These are phyloP conservation scores for Thunnus albacares DNA, from an alignment of 2,797 vertebrate species.

Conservation along the genomic window DNA sequence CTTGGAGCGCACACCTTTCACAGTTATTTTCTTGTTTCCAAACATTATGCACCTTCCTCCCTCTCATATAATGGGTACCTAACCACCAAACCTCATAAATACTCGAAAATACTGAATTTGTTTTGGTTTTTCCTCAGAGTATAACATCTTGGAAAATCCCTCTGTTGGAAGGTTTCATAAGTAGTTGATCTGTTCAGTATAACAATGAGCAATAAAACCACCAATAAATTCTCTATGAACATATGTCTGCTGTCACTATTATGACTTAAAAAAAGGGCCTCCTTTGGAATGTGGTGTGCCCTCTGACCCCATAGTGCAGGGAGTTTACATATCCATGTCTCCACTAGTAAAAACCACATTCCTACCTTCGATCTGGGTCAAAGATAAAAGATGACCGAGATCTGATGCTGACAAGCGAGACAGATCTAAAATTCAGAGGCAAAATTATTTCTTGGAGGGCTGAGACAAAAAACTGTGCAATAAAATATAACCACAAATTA, in stretches of 20 bases:
- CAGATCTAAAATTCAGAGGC: constrained; percentile 47
- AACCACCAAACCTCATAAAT: neutral
- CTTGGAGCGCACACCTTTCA: neutral
- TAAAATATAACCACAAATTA: constrained; percentile 34
- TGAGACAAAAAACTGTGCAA: neutral
- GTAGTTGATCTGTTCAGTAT: constrained; percentile 28
- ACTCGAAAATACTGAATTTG: neutral
- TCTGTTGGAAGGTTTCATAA: constrained; percentile 10
- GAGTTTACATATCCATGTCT: constrained; percentile 80
- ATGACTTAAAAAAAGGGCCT: constrained; percentile 61
- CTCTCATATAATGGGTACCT: neutral
- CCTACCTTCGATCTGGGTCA: constrained; percentile 76
- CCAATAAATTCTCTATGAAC: constrained; percentile 44
- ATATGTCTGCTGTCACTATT: constrained; percentile 60
- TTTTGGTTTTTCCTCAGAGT: neutral
- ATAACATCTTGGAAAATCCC: neutral
- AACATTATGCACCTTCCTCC: neutral
- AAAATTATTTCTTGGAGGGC: neutral
- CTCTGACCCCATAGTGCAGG: constrained; percentile 67
- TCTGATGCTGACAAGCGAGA: constrained; percentile 62
- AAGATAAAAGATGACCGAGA: constrained; percentile 75
- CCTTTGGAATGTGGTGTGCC: constrained; percentile 69
- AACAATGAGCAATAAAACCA: constrained; percentile 46
- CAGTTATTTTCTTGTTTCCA: neutral
- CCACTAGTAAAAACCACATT: constrained; percentile 77